These are phyloP conservation scores for Hirtodrosophila alboralis DNA, from an alignment of 2,888 invertebrate species.

Conservation along the genomic window DNA sequence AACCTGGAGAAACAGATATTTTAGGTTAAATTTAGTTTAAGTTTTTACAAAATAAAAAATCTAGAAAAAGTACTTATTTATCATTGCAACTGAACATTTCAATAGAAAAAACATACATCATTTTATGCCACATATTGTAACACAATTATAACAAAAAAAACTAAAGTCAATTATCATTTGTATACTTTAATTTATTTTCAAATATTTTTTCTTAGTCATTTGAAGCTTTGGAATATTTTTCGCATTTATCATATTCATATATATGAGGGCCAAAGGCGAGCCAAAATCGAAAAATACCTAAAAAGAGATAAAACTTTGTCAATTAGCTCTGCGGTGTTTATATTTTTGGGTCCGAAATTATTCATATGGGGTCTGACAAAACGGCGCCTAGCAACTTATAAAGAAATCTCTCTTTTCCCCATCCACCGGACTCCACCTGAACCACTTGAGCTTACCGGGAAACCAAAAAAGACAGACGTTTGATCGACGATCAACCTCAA, in stretches of 20 bases:
- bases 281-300: slow-evolving; percentile 3
- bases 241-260: slow-evolving; percentile 14
- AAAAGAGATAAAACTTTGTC: no score
- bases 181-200: not conserved
- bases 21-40: no score
- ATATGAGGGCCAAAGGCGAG: not conserved
- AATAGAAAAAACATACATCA: no score
- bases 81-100: no score
- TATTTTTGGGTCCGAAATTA: not conserved
- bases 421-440: slow-evolving; percentile 19
- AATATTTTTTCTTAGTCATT: slow-evolving; percentile 5
- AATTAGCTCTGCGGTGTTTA: no score
- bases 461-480: slow-evolving; percentile 1
- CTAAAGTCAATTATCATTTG: slow-evolving; percentile 11
- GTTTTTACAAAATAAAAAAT: no score
- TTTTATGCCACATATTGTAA: no score
- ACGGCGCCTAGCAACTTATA: slow-evolving; percentile 59
- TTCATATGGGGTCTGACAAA: not conserved
- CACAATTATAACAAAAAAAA: no score
- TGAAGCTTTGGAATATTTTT: slow-evolving; percentile 1
- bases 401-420: slow-evolving; percentile 14
- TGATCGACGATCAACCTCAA: slow-evolving; percentile 44
- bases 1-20: no score
- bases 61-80: no score
- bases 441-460: slow-evolving; percentile 61